Evolutionary conservation across 2,113 vertebrate species (phyloP), one percentile per base, ranked within the genome.

Genomic region (Ondatra zibethicus): DNA sequence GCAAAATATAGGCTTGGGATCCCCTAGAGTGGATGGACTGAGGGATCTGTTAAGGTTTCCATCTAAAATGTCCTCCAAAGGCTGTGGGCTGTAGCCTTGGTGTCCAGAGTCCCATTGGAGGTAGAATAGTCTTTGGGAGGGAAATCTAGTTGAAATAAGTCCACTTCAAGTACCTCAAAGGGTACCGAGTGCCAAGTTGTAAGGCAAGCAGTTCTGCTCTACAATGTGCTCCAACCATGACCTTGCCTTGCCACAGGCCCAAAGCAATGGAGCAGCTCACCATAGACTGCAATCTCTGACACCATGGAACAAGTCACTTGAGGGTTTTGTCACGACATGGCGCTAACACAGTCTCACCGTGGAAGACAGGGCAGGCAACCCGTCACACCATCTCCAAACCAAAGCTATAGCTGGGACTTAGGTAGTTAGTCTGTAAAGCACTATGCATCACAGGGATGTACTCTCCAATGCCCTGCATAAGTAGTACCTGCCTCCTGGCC

Each of bases 321-420:
- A 81, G 52, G 58, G n/a, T 25, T 63, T 63, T 27, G n/a, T 29
- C 80, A 42, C n/a, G 81, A 63, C 55, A 61, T 7, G 58, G 23
- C 25, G 55, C 21, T 39, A 63, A 42, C 12, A 42, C 23, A 61
- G 80, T 36, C 9, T 29, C 7, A 4, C 63, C 1, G 6, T 5
- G 14, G 17, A 31, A 65, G 17, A 61, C 0, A 25, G 68, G 7
- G 29, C 36, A 3, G 11, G 47, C 0, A 39, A 81, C 31, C 0
- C 2, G 13, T 19, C 3, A 2, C 68, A 7, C 0, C 14, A 23
- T 0, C 36, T 23, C 65, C 4, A 2, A 65, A 65, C 7, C 58
- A 36, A 23, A 0, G 39, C 47, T 16, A 19, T 11, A n/a, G 75
- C 29, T 80, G 70, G 52, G 45, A 14, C 42, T 42, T 14, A 3